Base-by-base conservation (phyloP, 2,888 invertebrate species). In the Yponomeuta sedellus region DNA sequence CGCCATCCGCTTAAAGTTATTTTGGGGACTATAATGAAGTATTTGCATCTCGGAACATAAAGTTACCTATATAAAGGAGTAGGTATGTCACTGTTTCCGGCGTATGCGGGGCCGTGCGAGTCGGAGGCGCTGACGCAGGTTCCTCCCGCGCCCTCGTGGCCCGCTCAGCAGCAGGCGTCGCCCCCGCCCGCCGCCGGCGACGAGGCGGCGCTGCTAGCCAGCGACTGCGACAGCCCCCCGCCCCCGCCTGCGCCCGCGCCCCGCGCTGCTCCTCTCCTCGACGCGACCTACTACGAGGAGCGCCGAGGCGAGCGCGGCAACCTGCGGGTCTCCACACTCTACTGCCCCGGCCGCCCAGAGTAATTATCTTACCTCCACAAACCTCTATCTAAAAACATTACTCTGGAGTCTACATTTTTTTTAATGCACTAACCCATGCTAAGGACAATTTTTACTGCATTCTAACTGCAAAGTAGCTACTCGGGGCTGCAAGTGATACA, bases 271-370 rank as follows among this genome's bases (percentile, higher is more conserved):
- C 25, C 65, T 40, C 61, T 67, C 57, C 39, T 63, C 68, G 8
- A 56, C 20, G 10, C 67, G 20, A 59, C 62, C 69, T 95, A 90
- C 77, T 94, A 94, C 72, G 78, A 92, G 63, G 95, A 95, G 73
- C 92, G 88, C 71, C 86, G 82, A 62, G 79, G 90, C 64, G 93
- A 93, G 61, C 84, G 79, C 64, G 93, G 92, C 64, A 94, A 94
- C 77, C 82, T 92, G 61, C 85, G 83, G 1, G 92, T 95, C 2
- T 83, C 91, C 52, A 95, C 94, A 0, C 88, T 96, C 16, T 93
- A 94, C 69, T 92, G 93, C 66, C 94, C 94, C 1, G 92, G 93
- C 0, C 91, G 93, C 66, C 94, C 95, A 0, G 89, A 87, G 82
- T 96, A 90, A 79, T 83, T 69, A 63, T 8, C 8, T 34, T 34